Evolutionary conservation across 1,140 invertebrate genomes (phyloP), one percentile per base, ranked within the genome.

Genomic region (Geopemphigus sp.): DNA sequence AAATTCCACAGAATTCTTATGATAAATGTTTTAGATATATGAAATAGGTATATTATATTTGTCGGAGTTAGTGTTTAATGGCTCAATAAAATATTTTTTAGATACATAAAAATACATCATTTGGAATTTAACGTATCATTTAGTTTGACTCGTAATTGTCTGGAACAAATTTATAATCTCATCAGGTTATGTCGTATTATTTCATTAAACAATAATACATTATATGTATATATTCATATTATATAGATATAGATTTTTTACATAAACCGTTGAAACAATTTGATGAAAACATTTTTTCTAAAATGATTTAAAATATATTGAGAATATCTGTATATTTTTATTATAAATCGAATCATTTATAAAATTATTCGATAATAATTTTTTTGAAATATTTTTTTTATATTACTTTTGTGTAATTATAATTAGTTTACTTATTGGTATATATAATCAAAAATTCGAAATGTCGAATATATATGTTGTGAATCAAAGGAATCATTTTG

Each of bases 151-250:
- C 32, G 63, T 39, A 39, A 66, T 39, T n/a, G 63, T 66, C 32
- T 39, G 32, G 64, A 66, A 66, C 64, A 39, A 66, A 66, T 66
- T n/a, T 47, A 45, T 66, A 47, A 66, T 66, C 39, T 47, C 1
- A n/a, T n/a, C n/a, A n/a, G n/a, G 61, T 19, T 19, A 66, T 66
- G 32, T 66, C 11, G 47, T 66, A 22, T 66, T 45, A 22, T 66
- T 66, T 66, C 22, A 45, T 47, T 47, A 47, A 45, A 45, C 32
- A 66, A 66, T 19, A 39, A 39, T 39, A 39, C 32, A 39, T 39
- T 8, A 39, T 39, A 39, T 39, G 8, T 39, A 39, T 39, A 39
- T n/a, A 19, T 56, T 6, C 0, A 56, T 56, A n/a, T 57, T 57
- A 57, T 57, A n/a, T 57, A 5, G 8, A 15, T 24, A 59, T 59